Evolutionary conservation across 2,888 invertebrate species (phyloP).

Genomic region (Ellobium chinense): DNA sequence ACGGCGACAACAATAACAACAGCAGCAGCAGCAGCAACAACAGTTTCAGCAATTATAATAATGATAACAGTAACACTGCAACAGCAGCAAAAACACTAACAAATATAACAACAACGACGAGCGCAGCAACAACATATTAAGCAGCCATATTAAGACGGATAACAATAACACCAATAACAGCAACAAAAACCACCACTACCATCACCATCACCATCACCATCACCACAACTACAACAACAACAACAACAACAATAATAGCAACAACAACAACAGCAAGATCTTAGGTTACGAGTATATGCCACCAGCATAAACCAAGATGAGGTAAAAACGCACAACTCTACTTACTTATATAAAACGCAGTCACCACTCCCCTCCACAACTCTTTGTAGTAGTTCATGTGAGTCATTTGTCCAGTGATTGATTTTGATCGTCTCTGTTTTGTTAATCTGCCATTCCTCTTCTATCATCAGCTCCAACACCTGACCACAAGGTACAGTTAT

Average conservation of each 20-base stretch:
- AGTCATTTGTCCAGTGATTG: constrained; percentile 18
- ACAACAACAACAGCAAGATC: not conserved
- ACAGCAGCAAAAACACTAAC: not conserved
- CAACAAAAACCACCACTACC: not conserved
- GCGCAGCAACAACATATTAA: too few relatives aligned
- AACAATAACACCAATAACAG: not conserved
- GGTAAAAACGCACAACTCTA: not conserved
- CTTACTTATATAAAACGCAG: constrained; percentile 37
- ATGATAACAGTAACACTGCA: not conserved
- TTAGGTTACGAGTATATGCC: not conserved
- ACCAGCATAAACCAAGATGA: not conserved
- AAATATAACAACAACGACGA: not conserved
- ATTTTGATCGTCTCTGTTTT: constrained; percentile 2
- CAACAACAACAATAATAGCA: not conserved
- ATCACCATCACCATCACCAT: too few relatives aligned
- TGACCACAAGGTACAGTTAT: not conserved
- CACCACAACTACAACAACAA: not conserved
- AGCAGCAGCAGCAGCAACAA: too few relatives aligned
- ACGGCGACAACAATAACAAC: too few relatives aligned
- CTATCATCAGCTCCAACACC: constrained; percentile 6
- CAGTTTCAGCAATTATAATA: too few relatives aligned
- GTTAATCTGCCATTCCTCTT: constrained; percentile 27
- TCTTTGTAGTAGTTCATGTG: not conserved
- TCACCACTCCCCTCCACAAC: constrained; percentile 8
- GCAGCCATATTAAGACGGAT: too few relatives aligned